Evolutionary conservation across 2,797 vertebrate species (phyloP), one percentile per base, ranked within the genome.

Genomic region (Pitangus sulphuratus): DNA sequence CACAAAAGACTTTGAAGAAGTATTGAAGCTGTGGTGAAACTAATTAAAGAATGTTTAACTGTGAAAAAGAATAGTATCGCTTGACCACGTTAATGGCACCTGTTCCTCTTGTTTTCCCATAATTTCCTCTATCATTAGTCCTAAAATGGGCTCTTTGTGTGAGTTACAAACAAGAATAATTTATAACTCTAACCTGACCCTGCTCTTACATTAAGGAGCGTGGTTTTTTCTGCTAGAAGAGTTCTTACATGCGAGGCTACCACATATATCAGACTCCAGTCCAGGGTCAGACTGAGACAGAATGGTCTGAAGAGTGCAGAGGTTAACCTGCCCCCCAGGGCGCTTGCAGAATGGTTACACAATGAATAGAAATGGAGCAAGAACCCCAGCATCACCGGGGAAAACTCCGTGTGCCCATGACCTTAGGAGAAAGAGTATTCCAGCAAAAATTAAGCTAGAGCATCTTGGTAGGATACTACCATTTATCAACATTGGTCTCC

Each of bases 261-360:
- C 11, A 28, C 1, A 0, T 2, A 1, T 6, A 30, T 33, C 51
- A 69, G 68, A 33, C 22, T 53, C 14, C 28, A 28, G 58, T 33
- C 21, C 64, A 64, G 45, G 20, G 14, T 42, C 62, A 26, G 47
- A 6, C 14, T 15, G 26, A 11, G 13, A 48, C 42, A 71, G 60
- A 25, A 58, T 44, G 35, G 15, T 37, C 45, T 53, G 51, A 81
- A 53, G 35, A 6, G 31, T 54, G 25, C 28, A 69, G 19, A 18
- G 31, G 15, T 31, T 44, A 19, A 44, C 42, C 28, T 58, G 39
- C 26, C 24, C 39, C 35, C 3, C 33, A 37, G 25, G 45, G 5
- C n/a, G 26, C 39, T 13, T 50, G 25, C 19, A 39, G 37, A 68
- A 39, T 5, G 24, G 30, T 21, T 40, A 30, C 45, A 64, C 24